Evolutionary conservation across 2,113 vertebrate species (phyloP).

Genomic region (Pseudolaguvia tuberculata): DNA sequence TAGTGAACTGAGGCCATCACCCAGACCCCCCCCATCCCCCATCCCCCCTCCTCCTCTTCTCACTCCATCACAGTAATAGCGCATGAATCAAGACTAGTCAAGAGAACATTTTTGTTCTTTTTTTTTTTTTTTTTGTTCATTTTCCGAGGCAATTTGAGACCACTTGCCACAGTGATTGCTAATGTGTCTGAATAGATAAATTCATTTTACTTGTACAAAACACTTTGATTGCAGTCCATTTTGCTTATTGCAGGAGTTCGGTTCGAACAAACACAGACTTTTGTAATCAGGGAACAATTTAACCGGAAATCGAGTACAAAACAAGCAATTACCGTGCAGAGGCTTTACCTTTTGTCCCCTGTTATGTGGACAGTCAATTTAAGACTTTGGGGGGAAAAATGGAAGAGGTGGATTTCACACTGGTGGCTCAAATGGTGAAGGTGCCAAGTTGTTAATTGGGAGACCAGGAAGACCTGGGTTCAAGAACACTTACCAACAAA

Average conservation of each 20-base stretch:
- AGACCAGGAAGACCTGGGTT: too few relatives aligned
- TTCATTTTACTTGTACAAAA: neutral
- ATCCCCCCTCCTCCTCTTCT: too few relatives aligned
- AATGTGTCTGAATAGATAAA: neutral
- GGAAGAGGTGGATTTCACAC: too few relatives aligned
- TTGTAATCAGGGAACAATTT: neutral
- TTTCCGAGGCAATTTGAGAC: neutral
- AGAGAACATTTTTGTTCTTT: neutral
- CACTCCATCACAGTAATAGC: too few relatives aligned
- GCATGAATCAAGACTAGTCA: neutral
- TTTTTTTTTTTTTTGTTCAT: neutral
- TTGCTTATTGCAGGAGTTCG: neutral
- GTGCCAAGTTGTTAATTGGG: too few relatives aligned
- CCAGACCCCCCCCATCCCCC: neutral
- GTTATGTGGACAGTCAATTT: too few relatives aligned
- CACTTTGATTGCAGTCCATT: conserved; percentile 1
- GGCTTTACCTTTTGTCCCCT: too few relatives aligned
- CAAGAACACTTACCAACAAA: too few relatives aligned
- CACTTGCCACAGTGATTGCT: neutral
- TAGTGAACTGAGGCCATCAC: neutral
- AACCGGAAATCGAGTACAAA: neutral
- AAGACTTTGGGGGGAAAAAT: too few relatives aligned
- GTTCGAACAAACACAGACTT: neutral
- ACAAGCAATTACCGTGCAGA: neutral
- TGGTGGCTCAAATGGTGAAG: too few relatives aligned